Evolutionary conservation across 2,888 invertebrate genomes (phyloP).

Genomic region (Melinaea menophilus): DNA sequence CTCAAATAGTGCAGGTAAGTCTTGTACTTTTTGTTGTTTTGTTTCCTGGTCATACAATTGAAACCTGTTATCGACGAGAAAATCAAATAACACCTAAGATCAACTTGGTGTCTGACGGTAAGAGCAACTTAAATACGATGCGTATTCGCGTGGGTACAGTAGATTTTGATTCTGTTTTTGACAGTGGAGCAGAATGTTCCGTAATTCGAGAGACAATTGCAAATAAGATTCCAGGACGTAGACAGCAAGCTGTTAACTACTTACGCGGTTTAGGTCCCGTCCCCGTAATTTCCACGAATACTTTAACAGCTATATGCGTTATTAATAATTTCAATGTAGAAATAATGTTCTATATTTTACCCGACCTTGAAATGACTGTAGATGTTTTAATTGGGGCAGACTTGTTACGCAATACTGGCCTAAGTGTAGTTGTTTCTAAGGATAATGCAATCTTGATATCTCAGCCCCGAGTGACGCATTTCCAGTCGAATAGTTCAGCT

Average conservation of each 20-base stretch:
- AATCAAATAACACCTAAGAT: constrained; percentile 30
- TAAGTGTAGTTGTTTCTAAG: constrained; percentile 19
- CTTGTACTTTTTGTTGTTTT: constrained; percentile 32
- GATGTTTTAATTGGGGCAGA: constrained; percentile 21
- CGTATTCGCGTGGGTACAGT: constrained; percentile 16
- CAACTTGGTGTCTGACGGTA: constrained; percentile 26
- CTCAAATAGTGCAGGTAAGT: neutral
- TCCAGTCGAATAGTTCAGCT: constrained; percentile 11
- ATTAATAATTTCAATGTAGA: constrained; percentile 18
- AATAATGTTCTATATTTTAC: constrained; percentile 13
- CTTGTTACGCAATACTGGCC: constrained; percentile 15
- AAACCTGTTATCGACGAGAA: constrained; percentile 33
- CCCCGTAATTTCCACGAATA: constrained; percentile 10
- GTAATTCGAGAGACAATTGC: constrained; percentile 33
- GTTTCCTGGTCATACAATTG: constrained; percentile 34
- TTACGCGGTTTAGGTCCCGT: constrained; percentile 16
- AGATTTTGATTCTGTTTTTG: constrained; percentile 29
- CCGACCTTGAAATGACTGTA: constrained; percentile 16
- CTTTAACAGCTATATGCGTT: constrained; percentile 14
- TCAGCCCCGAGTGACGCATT: constrained; percentile 10
- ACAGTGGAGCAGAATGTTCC: constrained; percentile 38
- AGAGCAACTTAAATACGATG: constrained; percentile 22
- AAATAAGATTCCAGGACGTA: constrained; percentile 30
- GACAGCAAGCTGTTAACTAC: constrained; percentile 21
- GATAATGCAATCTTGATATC: constrained; percentile 13